Evolutionary conservation across 2,113 vertebrate genomes (phyloP).

Genomic region (Ia io): DNA sequence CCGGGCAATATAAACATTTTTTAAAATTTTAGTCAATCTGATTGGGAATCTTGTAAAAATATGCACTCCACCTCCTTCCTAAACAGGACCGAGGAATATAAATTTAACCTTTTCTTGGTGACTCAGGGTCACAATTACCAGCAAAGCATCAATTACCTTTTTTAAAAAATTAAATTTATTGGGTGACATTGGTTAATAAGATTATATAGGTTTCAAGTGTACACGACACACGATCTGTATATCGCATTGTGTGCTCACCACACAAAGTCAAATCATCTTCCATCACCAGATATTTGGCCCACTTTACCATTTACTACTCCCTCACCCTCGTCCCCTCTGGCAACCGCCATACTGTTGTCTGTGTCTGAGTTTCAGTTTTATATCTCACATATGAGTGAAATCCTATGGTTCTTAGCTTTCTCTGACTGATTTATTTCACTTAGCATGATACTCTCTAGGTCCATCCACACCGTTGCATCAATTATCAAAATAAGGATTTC

Average conservation of each 20-base stretch:
- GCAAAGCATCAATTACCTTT: neutral
- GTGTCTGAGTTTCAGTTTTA: neutral
- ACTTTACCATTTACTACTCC: neutral
- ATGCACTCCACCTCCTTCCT: neutral
- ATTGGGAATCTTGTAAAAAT: slow-evolving; percentile 2
- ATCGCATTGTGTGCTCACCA: too few species aligned
- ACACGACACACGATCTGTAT: too few species aligned
- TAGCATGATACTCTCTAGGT: neutral
- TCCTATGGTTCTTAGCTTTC: too few species aligned
- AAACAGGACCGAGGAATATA: neutral
- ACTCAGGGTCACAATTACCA: slow-evolving; percentile 38
- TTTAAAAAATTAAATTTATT: neutral
- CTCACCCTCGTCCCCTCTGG: neutral
- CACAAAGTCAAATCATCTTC: too few species aligned
- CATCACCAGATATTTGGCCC: too few species aligned
- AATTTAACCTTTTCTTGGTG: slow-evolving; percentile 16
- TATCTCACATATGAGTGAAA: too few species aligned
- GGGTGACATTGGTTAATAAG: neutral
- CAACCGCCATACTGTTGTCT: neutral
- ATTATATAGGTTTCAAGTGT: neutral
- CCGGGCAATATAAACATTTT: too few species aligned
- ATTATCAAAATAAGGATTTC: neutral
- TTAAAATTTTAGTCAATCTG: neutral
- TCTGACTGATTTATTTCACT: neutral
- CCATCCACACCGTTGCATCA: neutral